Evolutionary conservation across 2,797 vertebrate species (phyloP).

Genomic region (Meda fulgida): DNA sequence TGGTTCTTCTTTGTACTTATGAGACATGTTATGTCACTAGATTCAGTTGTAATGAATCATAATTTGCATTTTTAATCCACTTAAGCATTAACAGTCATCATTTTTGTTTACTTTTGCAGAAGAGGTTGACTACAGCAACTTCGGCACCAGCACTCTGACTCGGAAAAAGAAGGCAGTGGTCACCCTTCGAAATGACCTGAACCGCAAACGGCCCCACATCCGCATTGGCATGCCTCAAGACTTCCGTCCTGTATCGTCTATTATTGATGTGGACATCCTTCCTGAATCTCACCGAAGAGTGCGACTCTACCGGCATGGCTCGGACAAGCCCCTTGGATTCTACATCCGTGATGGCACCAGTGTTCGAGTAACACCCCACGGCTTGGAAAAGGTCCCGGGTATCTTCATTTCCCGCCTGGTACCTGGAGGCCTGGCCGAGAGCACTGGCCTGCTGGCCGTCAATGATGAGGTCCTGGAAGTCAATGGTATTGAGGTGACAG

Average conservation of each 20-base stretch:
- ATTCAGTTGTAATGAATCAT: background rate
- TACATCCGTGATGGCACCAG: slow-evolving; percentile 97
- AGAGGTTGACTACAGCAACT: slow-evolving; percentile 92
- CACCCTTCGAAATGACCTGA: slow-evolving; percentile 88
- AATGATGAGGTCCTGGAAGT: slow-evolving; percentile 98
- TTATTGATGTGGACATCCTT: slow-evolving; percentile 98
- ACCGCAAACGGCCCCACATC: slow-evolving; percentile 90
- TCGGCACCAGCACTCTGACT: slow-evolving; percentile 88
- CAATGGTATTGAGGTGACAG: slow-evolving; percentile 96
- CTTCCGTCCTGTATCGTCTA: slow-evolving; percentile 96
- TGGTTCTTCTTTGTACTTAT: background rate
- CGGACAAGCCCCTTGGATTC: slow-evolving; percentile 94
- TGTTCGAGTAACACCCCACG: slow-evolving; percentile 92
- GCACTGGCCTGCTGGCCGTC: slow-evolving; percentile 94
- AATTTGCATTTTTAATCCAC: background rate
- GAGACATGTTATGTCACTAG: background rate
- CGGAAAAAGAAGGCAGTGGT: slow-evolving; percentile 91
- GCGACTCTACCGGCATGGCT: slow-evolving; percentile 91
- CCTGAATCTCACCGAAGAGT: slow-evolving; percentile 95
- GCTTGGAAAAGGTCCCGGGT: slow-evolving; percentile 95
- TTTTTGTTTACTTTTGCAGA: slow-evolving; percentile 76
- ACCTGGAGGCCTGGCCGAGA: slow-evolving; percentile 93
- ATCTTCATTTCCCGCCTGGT: slow-evolving; percentile 99
- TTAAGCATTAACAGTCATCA: slow-evolving; percentile 26
- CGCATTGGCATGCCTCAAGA: slow-evolving; percentile 95